These are phyloP conservation scores for Micromesistius poutassou DNA, from an alignment of 2,797 vertebrate species.

Conservation along the genomic window DNA sequence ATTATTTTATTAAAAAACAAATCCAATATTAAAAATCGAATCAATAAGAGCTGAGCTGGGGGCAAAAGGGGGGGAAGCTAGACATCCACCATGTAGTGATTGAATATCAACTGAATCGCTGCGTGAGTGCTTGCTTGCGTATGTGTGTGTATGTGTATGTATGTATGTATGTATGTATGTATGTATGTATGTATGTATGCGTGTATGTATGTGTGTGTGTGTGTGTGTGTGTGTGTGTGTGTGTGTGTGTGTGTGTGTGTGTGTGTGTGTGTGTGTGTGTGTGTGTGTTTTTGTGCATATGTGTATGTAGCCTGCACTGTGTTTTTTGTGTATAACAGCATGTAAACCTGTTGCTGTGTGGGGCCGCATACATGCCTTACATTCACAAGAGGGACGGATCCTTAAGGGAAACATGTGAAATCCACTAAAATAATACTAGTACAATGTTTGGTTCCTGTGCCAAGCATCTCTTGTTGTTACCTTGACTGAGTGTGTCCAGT, in stretches of 20 bases:
- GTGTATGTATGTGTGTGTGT: conserved; percentile 30
- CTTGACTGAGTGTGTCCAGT: not conserved
- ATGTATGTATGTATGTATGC: conserved; percentile 28
- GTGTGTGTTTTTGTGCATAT: conserved; percentile 29
- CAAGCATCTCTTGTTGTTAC: conserved; percentile 35
- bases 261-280: conserved; percentile 27
- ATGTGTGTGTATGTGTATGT: conserved; percentile 43
- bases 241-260: conserved; percentile 17
- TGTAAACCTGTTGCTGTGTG: conserved; percentile 35
- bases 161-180: not conserved
- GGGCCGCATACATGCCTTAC: conserved; percentile 42
- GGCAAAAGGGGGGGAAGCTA: too few relatives aligned
- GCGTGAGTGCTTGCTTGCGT: conserved; percentile 2
- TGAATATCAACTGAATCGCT: not conserved
- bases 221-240: conserved; percentile 15
- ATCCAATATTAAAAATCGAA: too few relatives aligned
- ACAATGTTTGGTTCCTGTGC: conserved; percentile 37
- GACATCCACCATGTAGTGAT: not conserved
- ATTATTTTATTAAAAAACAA: too few relatives aligned
- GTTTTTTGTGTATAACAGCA: conserved; percentile 9
- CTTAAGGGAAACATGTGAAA: conserved; percentile 56
- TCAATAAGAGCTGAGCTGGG: too few relatives aligned
- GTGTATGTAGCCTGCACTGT: conserved; percentile 6
- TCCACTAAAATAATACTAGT: conserved; percentile 48
- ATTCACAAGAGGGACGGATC: conserved; percentile 48